These are phyloP conservation scores for Apoda limacodes DNA, from an alignment of 2,888 invertebrate genomes.

Conservation along the genomic window DNA sequence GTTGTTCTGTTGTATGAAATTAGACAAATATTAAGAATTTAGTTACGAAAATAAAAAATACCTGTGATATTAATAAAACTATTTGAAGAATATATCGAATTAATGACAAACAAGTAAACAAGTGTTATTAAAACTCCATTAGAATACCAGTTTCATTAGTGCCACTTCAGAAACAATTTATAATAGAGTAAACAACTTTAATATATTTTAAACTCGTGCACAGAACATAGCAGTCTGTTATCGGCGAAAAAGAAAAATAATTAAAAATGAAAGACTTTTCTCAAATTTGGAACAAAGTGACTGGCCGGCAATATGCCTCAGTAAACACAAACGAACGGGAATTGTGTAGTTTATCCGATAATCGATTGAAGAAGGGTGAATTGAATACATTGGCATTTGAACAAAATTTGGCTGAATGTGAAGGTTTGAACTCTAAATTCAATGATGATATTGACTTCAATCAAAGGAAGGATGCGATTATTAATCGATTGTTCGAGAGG, in stretches of 20 bases:
- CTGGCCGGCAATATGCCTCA: constrained; percentile 67
- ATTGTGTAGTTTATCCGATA: constrained; percentile 39
- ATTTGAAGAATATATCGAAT: no score
- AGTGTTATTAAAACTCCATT: no score
- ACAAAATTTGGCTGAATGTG: constrained; percentile 46
- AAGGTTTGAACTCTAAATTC: constrained; percentile 44
- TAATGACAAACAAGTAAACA: no score
- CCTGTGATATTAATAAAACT: no score
- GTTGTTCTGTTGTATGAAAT: no score
- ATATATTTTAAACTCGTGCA: no score
- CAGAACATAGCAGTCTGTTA: no score
- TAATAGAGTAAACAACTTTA: constrained; percentile 11
- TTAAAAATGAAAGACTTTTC: constrained; percentile 74
- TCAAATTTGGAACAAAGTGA: constrained; percentile 67
- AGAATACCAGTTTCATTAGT: no score
- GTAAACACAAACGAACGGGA: constrained; percentile 54
- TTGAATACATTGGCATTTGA: constrained; percentile 37
- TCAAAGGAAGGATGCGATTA: constrained; percentile 45
- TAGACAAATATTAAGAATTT: no score
- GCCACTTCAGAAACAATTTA: no score
- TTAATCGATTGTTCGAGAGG: constrained; percentile 48
- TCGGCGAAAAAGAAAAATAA: no score
- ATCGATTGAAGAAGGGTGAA: constrained; percentile 38
- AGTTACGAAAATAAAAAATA: no score
- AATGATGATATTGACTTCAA: constrained; percentile 45